Base-by-base conservation (phyloP, 1,140 invertebrate species). In the Argopecten irradians region DNA sequence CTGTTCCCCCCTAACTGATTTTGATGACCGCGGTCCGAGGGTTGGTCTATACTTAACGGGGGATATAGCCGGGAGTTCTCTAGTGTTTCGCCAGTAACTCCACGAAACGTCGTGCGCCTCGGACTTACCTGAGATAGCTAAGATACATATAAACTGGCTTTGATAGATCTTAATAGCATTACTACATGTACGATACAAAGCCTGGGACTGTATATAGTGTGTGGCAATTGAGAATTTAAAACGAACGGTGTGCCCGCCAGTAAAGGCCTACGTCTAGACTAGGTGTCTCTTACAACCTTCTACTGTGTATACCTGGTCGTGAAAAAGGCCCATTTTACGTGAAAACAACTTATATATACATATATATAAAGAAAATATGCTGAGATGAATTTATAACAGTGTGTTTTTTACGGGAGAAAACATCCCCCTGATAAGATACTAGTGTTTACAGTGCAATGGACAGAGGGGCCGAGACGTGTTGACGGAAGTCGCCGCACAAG, bases 21-120 rank as follows among this genome's bases (percentile, higher is more conserved):
- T 82, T 82, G 55, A 34, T 88, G 87, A 88, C 87, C 87, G 55
- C 9, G 85, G 87, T 85, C 87, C 87, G 87, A 82, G 46, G n/a
- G 86, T 22, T 11, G 55, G 55, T 28, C 55, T 46, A 16, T 3
- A 22, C 19, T 28, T 22, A 71, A 16, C 22, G 55, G n/a, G 55
- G 55, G 16, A 71, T 71, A 71, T 71, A 71, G 55, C 55, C 43
- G 22, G n/a, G 16, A 22, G 55, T n/a, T 71, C 55, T 71, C 55
- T n/a, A 71, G 22, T n/a, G 55, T 71, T n/a, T 16, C n/a, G 16
- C 55, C 55, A 71, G 55, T 71, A 71, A 71, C 55, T 71, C n/a
- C 55, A 71, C 55, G 55, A 71, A n/a, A 5, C 55, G 55, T 71
- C 55, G 1, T 71, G 55, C 28, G 55, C 22, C 3, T 71, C n/a